Evolutionary conservation across 2,113 vertebrate genomes (phyloP).

Genomic region (Eulacestoma nigropectus): DNA sequence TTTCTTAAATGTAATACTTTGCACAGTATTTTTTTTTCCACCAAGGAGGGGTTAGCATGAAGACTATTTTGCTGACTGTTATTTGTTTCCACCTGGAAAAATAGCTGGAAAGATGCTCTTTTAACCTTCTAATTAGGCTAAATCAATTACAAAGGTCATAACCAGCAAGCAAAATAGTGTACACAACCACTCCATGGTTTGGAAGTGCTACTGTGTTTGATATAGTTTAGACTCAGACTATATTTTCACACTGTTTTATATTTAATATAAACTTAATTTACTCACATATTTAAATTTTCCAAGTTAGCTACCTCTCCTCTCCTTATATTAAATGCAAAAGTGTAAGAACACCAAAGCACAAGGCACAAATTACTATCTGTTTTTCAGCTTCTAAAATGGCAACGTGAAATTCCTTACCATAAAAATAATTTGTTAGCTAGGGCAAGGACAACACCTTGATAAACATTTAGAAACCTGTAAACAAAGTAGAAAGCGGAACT

Average conservation of each 20-base stretch:
- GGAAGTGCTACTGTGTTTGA: background rate
- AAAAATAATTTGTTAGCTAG: background rate
- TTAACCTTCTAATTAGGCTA: background rate
- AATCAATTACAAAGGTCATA: background rate
- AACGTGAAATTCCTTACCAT: background rate
- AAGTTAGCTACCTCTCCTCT: background rate
- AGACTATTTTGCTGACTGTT: background rate
- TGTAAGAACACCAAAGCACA: background rate
- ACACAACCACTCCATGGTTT: background rate
- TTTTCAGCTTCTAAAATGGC: background rate
- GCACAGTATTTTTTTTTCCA: background rate
- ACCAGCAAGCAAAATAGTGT: background rate
- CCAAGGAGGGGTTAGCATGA: accelerated
- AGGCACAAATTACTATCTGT: background rate
- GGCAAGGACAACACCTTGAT: background rate
- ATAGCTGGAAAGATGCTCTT: background rate
- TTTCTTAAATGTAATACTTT: background rate
- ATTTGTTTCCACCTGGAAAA: background rate
- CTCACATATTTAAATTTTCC: background rate
- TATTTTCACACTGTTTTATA: background rate
- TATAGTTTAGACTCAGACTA: background rate
- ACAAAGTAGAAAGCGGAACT: background rate
- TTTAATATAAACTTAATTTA: background rate
- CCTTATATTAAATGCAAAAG: background rate
- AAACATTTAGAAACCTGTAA: background rate